Conservation (phyloP, 2,113 vertebrate species). For the Alosa alosa region DNA sequence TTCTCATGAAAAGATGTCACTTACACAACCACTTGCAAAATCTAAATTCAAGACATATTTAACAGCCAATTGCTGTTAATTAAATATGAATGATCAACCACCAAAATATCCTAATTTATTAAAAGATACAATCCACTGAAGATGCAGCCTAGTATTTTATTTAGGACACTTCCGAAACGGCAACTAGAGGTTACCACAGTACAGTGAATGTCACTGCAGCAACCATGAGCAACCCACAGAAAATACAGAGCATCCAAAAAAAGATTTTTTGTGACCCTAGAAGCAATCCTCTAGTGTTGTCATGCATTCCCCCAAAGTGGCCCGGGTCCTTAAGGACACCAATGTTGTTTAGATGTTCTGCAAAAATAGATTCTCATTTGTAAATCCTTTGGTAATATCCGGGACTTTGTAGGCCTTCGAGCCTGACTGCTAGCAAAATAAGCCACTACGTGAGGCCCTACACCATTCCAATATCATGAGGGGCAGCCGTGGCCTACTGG, state of each 20-base stretch:
- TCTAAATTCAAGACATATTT: background rate
- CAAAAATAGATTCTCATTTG: background rate
- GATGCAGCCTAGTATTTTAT: slow-evolving; percentile 8
- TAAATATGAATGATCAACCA: slow-evolving; percentile 7
- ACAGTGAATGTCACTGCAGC: background rate
- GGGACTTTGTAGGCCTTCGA: too few species aligned
- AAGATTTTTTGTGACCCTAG: background rate
- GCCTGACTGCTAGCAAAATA: too few species aligned
- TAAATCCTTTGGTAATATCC: too few species aligned
- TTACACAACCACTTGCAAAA: background rate
- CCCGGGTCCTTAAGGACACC: background rate
- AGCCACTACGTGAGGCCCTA: too few species aligned
- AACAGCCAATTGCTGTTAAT: background rate
- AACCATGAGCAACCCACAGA: background rate
- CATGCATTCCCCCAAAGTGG: background rate
- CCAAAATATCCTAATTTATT: slow-evolving; percentile 6
- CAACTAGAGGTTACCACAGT: background rate
- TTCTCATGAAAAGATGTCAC: background rate
- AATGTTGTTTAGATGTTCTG: background rate
- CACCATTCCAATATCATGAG: too few species aligned
- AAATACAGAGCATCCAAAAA: background rate
- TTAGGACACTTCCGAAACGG: background rate
- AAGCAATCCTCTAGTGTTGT: background rate
- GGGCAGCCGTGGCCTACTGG: too few species aligned
- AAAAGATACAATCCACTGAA: slow-evolving; percentile 10